Evolutionary conservation across 2,797 vertebrate species (phyloP), one percentile per base, ranked within the genome.

Genomic region (Sphenodon punctatus): DNA sequence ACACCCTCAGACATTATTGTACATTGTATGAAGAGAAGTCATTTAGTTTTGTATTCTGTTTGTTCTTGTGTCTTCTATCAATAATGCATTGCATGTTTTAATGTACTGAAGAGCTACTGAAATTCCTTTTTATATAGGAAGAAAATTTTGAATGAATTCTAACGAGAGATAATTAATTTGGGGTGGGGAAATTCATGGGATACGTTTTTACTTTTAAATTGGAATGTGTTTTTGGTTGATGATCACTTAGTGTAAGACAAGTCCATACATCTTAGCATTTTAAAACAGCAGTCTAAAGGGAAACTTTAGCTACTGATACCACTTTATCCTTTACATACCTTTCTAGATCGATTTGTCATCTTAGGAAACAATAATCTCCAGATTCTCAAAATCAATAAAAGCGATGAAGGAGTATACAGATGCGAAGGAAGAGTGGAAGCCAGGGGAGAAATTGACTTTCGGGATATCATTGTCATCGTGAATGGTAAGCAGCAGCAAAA

Each of bases 391-490:
- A 97, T 99, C 91, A 98, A 95, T 92, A 99, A 99, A 94, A 97
- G 96, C 6, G 97, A 99, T 82, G 98, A 99, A 96, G 98, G 98
- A 23, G 96, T 98, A 87, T 99, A 99, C 92, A 97, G 99, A 82
- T 99, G 99, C 58, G 99, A 99, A 95, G 99, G 98, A 87, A 97
- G 98, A 92, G 98, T 99, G 27, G 98, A 99, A 92, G 98, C 98
- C 8, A 96, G 99, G 27, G 99, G 99, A 42, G 99, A 99, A 95
- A 99, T 99, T 75, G 98, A 99, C 82, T 99, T 99, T 78, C 97
- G 98, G 74, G 98, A 99, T 93, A 99, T 99, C 78, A 95, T 96
- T 10, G 95, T 99, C 82, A 97, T 98, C 71, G 98, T 99, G 75
- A 99, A 99, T 45, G 98, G 98, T 99, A 95, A 98, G 98, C 19